Evolutionary conservation across 1,140 invertebrate genomes (phyloP).

Genomic region (Dinothrombium tinctorium): DNA sequence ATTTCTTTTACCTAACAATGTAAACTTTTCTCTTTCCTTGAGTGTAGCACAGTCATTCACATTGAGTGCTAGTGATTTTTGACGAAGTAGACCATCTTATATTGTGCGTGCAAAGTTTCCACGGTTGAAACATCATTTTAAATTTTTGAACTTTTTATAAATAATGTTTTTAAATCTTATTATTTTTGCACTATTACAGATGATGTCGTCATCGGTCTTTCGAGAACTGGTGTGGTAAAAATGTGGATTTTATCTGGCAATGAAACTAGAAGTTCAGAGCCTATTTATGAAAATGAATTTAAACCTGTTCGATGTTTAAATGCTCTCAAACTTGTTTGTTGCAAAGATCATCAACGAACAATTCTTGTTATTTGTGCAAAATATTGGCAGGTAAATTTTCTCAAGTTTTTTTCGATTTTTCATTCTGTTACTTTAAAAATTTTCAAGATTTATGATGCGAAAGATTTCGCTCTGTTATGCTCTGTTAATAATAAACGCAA

Average conservation of each 20-base stretch:
- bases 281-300: conserved; percentile 88
- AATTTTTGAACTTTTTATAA: not conserved
- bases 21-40: too few species aligned
- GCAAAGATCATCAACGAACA: conserved; percentile 80
- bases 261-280: conserved; percentile 47
- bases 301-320: conserved; percentile 86
- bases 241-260: conserved; percentile 80
- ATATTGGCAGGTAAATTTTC: conserved; percentile 66
- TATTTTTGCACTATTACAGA: conserved; percentile 31
- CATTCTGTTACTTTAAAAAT: not conserved
- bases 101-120: too few species aligned
- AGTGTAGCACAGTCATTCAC: too few species aligned
- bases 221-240: conserved; percentile 88
- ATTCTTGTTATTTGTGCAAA: conserved; percentile 87
- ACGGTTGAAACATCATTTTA: too few species aligned
- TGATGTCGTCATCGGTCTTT: conserved; percentile 84
- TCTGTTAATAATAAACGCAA: conserved; percentile 50
- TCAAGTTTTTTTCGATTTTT: not conserved
- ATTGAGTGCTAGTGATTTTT: too few species aligned
- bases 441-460: conserved; percentile 51
- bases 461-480: conserved; percentile 81
- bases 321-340: conserved; percentile 76
- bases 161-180: conserved; percentile 6
- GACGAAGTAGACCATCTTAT: too few species aligned
- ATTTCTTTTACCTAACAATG: too few species aligned